Evolutionary conservation across 1,140 invertebrate genomes (phyloP), one percentile per base, ranked within the genome.

Genomic region (Laupala kohalensis): DNA sequence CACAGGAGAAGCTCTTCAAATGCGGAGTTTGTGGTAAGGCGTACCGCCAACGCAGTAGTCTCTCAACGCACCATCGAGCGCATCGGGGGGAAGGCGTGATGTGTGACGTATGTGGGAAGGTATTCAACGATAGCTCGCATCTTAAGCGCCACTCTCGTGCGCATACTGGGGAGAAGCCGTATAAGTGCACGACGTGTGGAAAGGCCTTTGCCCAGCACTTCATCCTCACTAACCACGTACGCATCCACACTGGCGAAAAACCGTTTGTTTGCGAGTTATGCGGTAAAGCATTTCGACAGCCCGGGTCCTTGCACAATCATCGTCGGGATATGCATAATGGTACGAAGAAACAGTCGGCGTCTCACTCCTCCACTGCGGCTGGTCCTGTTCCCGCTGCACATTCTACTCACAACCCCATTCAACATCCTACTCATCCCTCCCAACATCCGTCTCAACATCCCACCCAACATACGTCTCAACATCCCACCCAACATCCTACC

Each of bases 151-250:
- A 71, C 28, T 25, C 27, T 9, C 64, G 27, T 5, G 25, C 24
- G n/a, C 71, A 72, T 26, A 62, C 67, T 4, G 67, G 30, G 19
- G 71, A 72, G 30, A 68, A 68, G 64, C 71, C 71, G 5, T 72
- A 37, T 26, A 25, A 37, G 24, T 72, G 71, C 64, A 64, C 23
- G 1, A 25, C n/a, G n/a, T 85, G 84, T 74, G 81, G 79, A 73
- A 83, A 84, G 75, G 79, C 80, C 0, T 86, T 86, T 75, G 84
- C 83, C 19, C 81, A 82, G 4, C 81, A 81, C 62, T 83, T 82
- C 73, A 84, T 83, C 28, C 76, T 86, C 2, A 78, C 82, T 53
- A 84, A 83, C 2, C 84, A 86, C 75, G 81, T 84, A 71, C 75
- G 83, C 67, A 81, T 81, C 68, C 84, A 86, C 74, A 83, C 83